Evolutionary conservation across 2,797 vertebrate species (phyloP).

Genomic region (Oreochromis mossambicus): DNA sequence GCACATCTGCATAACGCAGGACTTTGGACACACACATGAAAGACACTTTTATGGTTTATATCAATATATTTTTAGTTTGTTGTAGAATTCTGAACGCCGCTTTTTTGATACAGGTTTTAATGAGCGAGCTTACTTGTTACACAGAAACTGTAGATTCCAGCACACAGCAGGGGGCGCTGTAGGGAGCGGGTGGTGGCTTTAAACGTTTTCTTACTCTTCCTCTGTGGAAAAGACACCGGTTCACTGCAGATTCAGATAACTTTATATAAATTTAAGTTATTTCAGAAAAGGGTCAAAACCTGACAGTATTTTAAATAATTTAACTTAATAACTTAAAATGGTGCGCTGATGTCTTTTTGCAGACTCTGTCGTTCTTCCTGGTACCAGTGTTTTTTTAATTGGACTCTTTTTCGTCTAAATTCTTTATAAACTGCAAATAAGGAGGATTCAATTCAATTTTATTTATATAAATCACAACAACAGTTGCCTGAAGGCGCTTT

Average conservation of each 20-base stretch:
- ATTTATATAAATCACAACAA: not conserved
- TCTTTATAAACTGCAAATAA: not conserved
- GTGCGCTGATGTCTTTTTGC: not conserved
- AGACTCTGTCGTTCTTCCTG: not conserved
- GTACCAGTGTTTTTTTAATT: not conserved
- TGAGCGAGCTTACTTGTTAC: not conserved
- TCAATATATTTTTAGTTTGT: not conserved
- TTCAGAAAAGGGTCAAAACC: not conserved
- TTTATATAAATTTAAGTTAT: not conserved
- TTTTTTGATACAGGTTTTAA: not conserved
- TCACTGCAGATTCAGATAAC: not conserved
- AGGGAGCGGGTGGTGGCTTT: not conserved
- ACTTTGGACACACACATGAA: accelerated
- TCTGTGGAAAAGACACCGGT: accelerated
- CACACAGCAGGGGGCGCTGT: not conserved
- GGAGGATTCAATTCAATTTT: accelerated
- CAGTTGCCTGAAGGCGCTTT: not conserved
- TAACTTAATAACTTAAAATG: not conserved
- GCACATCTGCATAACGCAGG: not conserved
- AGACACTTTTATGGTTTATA: not conserved
- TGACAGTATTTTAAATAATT: not conserved
- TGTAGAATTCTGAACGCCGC: not conserved
- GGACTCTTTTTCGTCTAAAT: not conserved
- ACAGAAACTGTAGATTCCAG: not conserved
- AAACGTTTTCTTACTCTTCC: not conserved